Evolutionary conservation across 2,797 vertebrate genomes (phyloP).

Genomic region (Phrynocephalus vlangalii): DNA sequence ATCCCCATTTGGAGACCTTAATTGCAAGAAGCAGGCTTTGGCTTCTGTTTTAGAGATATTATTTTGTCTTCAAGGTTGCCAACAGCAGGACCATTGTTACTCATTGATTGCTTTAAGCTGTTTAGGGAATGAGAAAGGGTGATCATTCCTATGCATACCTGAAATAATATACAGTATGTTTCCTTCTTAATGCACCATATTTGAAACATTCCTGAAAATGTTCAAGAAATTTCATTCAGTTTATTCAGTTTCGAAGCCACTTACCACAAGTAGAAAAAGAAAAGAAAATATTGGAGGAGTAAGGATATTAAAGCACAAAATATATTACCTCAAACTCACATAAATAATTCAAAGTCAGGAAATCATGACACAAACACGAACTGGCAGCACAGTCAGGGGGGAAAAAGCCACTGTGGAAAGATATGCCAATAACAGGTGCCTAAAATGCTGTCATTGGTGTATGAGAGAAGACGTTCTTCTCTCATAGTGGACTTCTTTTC

Average conservation of each 20-base stretch:
- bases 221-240: constrained; percentile 4
- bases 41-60: neutral
- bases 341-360: neutral
- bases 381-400: neutral
- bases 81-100: neutral
- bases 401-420: neutral
- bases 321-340: neutral
- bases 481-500: too few species aligned
- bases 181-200: neutral
- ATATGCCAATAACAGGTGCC: neutral
- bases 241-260: neutral
- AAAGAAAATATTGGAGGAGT: neutral
- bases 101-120: neutral
- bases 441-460: neutral
- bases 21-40: neutral
- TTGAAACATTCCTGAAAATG: neutral
- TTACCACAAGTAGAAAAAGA: neutral
- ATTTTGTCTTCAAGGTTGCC: neutral
- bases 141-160: neutral
- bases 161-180: constrained; percentile 6
- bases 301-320: neutral
- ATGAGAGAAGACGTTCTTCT: too few species aligned
- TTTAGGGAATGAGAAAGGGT: neutral
- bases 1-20: neutral
- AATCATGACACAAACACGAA: neutral